Conservation (phyloP, 2,888 invertebrate species). For the Tetramorium bicarinatum region DNA sequence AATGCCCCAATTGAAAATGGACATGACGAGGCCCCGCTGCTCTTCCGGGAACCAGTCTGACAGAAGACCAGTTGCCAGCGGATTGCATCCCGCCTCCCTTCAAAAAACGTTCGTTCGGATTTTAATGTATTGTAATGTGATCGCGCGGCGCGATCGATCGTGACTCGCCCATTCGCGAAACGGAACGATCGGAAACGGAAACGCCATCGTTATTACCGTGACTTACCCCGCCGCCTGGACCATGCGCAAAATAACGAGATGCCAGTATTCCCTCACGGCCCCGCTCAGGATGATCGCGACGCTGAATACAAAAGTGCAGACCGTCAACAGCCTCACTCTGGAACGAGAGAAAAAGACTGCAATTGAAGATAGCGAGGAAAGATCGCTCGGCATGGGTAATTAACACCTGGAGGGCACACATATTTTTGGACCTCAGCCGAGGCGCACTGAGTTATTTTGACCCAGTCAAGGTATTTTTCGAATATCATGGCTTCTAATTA, state of each 20-base stretch:
- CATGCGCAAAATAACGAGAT: slow-evolving; percentile 94
- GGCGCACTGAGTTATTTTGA: too few species aligned
- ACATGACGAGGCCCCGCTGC: slow-evolving; percentile 95
- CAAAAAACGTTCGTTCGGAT: background rate
- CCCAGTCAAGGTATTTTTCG: too few species aligned
- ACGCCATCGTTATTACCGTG: background rate
- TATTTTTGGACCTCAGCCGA: too few species aligned
- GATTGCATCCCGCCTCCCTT: slow-evolving; percentile 95
- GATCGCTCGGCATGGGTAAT: background rate
- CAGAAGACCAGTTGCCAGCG: slow-evolving; percentile 93
- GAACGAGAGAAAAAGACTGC: background rate
- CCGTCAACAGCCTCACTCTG: slow-evolving; percentile 91
- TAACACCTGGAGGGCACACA: background rate
- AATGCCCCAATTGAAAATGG: slow-evolving; percentile 98
- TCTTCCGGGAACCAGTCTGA: slow-evolving; percentile 93
- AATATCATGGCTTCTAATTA: too few species aligned
- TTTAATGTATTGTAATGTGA: background rate
- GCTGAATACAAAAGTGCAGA: slow-evolving; percentile 94
- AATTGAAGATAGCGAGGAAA: too few species aligned
- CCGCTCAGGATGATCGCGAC: slow-evolving; percentile 95
- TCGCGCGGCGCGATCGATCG: background rate
- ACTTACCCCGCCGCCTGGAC: slow-evolving; percentile 93
- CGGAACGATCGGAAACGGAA: slow-evolving; percentile 8
- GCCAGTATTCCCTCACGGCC: slow-evolving; percentile 95
- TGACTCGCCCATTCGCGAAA: background rate